Evolutionary conservation across 2,797 vertebrate genomes (phyloP).

Genomic region (Tragelaphus eurycerus): DNA sequence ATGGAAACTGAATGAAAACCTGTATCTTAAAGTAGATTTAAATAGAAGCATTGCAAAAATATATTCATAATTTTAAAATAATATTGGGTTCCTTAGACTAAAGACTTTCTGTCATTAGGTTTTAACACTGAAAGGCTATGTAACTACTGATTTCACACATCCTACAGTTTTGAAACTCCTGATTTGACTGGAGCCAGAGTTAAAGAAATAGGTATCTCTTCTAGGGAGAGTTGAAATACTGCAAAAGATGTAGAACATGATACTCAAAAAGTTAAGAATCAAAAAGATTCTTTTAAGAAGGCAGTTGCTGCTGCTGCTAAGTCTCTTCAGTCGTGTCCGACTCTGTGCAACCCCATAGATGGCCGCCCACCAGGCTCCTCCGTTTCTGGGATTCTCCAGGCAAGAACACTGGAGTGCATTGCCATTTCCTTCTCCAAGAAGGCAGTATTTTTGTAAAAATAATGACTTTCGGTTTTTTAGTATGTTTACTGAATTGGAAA

Average conservation of each 20-base stretch:
- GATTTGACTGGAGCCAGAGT: background rate
- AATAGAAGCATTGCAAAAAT: background rate
- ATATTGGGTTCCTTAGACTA: background rate
- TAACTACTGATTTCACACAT: background rate
- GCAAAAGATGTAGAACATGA: background rate
- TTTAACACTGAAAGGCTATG: background rate
- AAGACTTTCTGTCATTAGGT: background rate
- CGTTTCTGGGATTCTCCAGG: no score
- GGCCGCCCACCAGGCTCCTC: no score
- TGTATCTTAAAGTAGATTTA: background rate
- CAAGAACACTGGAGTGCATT: no score
- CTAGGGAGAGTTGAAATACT: background rate
- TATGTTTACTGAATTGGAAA: background rate
- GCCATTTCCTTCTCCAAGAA: background rate
- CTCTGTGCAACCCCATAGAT: no score
- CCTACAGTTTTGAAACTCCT: background rate
- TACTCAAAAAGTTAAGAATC: background rate
- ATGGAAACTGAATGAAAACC: background rate
- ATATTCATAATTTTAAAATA: background rate
- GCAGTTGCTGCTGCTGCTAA: background rate
- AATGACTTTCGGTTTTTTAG: background rate
- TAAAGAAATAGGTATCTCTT: background rate
- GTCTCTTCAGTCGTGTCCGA: no score
- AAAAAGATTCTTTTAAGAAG: background rate
- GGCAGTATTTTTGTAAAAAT: background rate